A percentile compares a stretch with the other conserved stretches of the same genome.
Conservation (phyloP, 2,113 vertebrate species). For the Aegypius monachus region DNA sequence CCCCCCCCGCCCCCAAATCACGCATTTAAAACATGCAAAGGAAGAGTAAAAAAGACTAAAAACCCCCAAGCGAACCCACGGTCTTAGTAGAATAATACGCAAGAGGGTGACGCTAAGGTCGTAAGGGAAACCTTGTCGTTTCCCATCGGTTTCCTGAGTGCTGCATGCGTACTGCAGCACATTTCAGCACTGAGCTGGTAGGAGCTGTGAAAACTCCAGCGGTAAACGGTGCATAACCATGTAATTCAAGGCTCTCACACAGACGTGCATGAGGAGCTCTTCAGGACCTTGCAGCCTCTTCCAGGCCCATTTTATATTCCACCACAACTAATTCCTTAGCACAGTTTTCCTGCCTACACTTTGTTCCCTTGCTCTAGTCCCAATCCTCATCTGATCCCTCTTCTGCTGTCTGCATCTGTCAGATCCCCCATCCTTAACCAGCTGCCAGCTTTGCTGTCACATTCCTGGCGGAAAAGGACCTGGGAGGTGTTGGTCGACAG, state of each 20-base stretch:
- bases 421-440: too few species aligned
- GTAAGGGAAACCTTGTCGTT: not conserved
- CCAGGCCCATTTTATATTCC: not conserved
- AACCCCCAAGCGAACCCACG: rapidly evolving
- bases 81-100: too few species aligned
- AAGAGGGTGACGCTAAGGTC: not conserved
- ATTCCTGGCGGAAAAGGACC: not conserved
- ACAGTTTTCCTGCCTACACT: not conserved
- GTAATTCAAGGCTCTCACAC: rapidly evolving
- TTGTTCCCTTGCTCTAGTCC: too few species aligned
- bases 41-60: not conserved
- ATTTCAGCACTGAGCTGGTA: rapidly evolving
- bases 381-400: rapidly evolving
- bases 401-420: too few species aligned
- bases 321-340: too few species aligned
- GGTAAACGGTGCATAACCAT: rapidly evolving
- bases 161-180: rapidly evolving
- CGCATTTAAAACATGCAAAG: not conserved
- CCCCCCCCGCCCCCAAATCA: rapidly evolving
- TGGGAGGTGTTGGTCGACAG: not conserved
- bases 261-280: rapidly evolving
- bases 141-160: not conserved
- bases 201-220: too few species aligned
- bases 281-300: not conserved
- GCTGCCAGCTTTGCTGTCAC: too few species aligned